Conservation (phyloP, 2,113 vertebrate genomes). For the Pao palembangensis region DNA sequence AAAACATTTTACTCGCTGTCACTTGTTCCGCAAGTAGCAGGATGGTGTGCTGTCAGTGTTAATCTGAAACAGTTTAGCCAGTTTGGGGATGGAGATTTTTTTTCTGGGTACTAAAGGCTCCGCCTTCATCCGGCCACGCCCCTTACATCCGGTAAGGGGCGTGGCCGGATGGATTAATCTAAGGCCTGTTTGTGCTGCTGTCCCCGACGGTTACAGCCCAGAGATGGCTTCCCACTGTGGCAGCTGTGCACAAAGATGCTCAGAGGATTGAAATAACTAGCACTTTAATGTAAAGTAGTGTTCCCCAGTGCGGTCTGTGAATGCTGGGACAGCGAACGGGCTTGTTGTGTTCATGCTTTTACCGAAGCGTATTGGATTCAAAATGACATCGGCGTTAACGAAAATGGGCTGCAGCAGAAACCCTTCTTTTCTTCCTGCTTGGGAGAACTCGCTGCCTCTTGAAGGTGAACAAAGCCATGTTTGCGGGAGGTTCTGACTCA, state of each 20-base stretch:
- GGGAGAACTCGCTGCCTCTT: no score
- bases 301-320: slow-evolving; percentile 23
- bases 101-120: no score
- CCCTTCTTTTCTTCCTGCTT: not conserved
- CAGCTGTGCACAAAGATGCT: slow-evolving; percentile 6
- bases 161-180: slow-evolving; percentile 30
- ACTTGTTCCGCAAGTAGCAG: slow-evolving; percentile 8
- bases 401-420: not conserved
- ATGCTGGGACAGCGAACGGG: slow-evolving; percentile 12
- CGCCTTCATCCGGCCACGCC: slow-evolving; percentile 39
- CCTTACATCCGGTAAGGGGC: slow-evolving; percentile 43
- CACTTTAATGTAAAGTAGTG: no score
- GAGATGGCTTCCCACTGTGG: slow-evolving; percentile 30
- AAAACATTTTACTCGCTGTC: slow-evolving; percentile 25
- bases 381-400: not conserved
- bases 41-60: not conserved
- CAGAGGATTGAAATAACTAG: slow-evolving; percentile 50
- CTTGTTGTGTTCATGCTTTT: slow-evolving; percentile 1
- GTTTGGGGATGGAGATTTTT: no score
- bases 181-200: slow-evolving; percentile 37
- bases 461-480: no score
- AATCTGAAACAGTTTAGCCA: not conserved
- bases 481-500: no score
- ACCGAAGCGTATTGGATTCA: slow-evolving; percentile 11
- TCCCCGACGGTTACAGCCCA: not conserved